These are phyloP conservation scores for Blennius ocellaris DNA, from an alignment of 2,113 vertebrate genomes.

Conservation along the genomic window DNA sequence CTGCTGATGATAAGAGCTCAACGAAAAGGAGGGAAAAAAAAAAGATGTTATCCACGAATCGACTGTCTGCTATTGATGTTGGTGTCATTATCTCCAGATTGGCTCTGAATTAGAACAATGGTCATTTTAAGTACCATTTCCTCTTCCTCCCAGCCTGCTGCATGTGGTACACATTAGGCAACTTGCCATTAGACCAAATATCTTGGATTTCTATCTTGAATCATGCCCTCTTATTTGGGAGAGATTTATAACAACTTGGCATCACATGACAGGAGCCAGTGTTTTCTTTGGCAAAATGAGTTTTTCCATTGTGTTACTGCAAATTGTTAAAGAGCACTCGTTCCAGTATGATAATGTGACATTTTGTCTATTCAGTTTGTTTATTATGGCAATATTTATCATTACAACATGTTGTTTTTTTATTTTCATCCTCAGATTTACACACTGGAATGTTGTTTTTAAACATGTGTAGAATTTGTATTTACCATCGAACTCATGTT, in stretches of 20 bases:
- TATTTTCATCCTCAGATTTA: neutral
- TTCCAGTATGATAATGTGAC: neutral
- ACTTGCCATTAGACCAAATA: conserved; percentile 73
- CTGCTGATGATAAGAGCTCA: conserved; percentile 73
- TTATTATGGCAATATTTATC: neutral
- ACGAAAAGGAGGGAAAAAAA: conserved; percentile 63
- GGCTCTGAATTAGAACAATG: conserved; percentile 87
- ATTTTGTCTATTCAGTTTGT: neutral
- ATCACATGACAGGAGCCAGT: conserved; percentile 1
- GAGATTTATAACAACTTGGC: conserved; percentile 37
- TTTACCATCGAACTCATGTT: too few species aligned
- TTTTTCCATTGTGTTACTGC: neutral
- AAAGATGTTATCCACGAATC: conserved; percentile 82
- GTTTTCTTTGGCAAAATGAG: neutral
- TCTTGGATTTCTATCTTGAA: conserved; percentile 64
- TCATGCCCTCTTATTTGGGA: conserved; percentile 33
- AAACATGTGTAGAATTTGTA: too few species aligned
- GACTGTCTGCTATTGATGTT: conserved; percentile 88
- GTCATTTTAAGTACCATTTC: conserved; percentile 78
- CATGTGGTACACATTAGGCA: conserved; percentile 81
- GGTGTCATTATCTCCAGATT: conserved; percentile 86
- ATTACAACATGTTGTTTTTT: neutral
- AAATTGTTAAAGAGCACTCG: neutral
- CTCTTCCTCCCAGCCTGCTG: conserved; percentile 70
- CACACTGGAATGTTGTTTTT: too few species aligned